Evolutionary conservation across 2,113 vertebrate genomes (phyloP).

Genomic region (Takifugu bimaculatus): DNA sequence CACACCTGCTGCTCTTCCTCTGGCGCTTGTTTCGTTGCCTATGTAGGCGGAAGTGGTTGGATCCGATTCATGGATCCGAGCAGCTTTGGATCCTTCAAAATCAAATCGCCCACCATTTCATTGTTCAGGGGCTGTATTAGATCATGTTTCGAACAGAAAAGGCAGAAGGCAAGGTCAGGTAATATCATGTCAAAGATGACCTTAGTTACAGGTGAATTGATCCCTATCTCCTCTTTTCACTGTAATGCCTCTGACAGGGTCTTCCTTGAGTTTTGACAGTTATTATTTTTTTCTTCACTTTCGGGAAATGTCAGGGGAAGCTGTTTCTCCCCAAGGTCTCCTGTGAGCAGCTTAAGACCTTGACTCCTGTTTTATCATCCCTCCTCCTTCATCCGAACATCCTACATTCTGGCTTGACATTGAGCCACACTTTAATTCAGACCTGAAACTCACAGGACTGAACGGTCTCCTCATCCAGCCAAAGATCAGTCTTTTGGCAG

Average conservation of each 20-base stretch:
- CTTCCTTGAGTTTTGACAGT: slow-evolving; percentile 51
- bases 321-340: slow-evolving; percentile 45
- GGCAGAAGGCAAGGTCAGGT: slow-evolving; percentile 61
- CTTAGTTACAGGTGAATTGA: slow-evolving; percentile 69
- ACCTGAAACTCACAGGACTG: slow-evolving; percentile 45
- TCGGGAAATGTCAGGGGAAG: slow-evolving; percentile 47
- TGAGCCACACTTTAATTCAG: slow-evolving; percentile 47
- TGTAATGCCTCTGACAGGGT: slow-evolving; percentile 53
- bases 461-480: slow-evolving; percentile 20
- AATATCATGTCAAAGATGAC: slow-evolving; percentile 70
- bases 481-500: neutral
- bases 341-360: slow-evolving; percentile 49
- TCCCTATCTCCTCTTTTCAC: slow-evolving; percentile 59
- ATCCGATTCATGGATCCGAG: slow-evolving; percentile 1
- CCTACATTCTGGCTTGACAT: slow-evolving; percentile 31
- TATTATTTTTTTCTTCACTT: slow-evolving; percentile 25
- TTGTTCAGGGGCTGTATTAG: slow-evolving; percentile 25
- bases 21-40: neutral
- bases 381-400: slow-evolving; percentile 15
- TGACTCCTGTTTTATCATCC: slow-evolving; percentile 39
- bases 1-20: neutral
- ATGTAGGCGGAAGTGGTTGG: neutral
- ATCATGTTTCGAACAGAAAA: slow-evolving; percentile 20
- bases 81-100: slow-evolving; percentile 25
- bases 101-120: slow-evolving; percentile 18